A percentile compares a stretch with the other conserved stretches of the same genome.
These are phyloP conservation scores for Peromyscus nudipes DNA, from an alignment of 2,797 vertebrate species.

Conservation along the genomic window DNA sequence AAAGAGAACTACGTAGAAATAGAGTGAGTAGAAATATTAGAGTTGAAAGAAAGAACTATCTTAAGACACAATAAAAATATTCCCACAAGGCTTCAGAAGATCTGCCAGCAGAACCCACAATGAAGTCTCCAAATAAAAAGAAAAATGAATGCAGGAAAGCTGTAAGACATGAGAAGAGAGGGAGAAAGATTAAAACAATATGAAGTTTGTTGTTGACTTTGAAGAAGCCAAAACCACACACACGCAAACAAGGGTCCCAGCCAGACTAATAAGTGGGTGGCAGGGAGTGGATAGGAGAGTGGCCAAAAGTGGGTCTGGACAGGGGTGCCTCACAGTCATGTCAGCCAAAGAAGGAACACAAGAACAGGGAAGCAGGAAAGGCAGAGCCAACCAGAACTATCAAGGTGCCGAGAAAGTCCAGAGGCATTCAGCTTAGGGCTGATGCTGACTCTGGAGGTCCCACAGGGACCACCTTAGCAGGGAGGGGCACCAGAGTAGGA, in stretches of 20 bases:
- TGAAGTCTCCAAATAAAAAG: constrained; percentile 25
- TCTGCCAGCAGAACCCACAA: constrained; percentile 36
- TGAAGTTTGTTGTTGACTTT: background rate
- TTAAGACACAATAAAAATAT: background rate
- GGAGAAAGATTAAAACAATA: background rate
- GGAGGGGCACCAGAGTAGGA: background rate
- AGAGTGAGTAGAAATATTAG: background rate
- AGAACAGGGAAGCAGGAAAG: background rate
- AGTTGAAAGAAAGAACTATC: background rate
- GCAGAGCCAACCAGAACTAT: background rate
- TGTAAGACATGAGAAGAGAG: background rate
- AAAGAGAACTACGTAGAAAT: background rate
- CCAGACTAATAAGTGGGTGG: background rate
- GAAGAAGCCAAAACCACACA: constrained; percentile 1
- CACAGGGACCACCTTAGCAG: background rate
- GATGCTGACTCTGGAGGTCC: background rate
- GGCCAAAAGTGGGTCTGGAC: background rate
- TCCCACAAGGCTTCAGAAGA: background rate
- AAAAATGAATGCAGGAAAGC: background rate
- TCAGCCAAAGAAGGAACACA: background rate
- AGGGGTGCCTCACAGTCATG: background rate
- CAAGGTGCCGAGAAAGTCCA: background rate
- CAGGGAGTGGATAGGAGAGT: background rate
- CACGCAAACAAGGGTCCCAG: background rate
- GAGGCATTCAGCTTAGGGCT: background rate